phyloP scores from a whole-genome alignment of 2,888 invertebrate genomes.

The Epiblema foenella region DNA sequence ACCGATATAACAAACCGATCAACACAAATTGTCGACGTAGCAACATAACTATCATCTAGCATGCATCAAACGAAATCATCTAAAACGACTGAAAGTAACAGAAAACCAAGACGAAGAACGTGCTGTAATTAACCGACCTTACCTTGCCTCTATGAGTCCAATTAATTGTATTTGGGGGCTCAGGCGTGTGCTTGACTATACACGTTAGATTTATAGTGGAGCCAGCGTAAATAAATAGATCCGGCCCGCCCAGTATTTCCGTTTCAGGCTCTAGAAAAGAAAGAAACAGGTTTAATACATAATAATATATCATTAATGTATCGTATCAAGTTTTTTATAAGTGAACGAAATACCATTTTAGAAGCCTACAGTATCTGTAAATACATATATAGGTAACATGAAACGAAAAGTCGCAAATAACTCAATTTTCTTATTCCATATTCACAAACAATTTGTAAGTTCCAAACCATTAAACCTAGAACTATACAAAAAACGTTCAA shows the following conservation, averaged over 20 bases:
- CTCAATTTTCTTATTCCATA: not conserved
- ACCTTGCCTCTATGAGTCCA: slow-evolving; percentile 94
- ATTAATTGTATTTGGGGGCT: slow-evolving; percentile 92
- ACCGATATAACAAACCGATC: too few species aligned
- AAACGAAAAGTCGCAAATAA: not conserved
- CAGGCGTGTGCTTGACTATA: slow-evolving; percentile 92
- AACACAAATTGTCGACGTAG: too few species aligned
- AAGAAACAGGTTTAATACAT: slow-evolving; percentile 11
- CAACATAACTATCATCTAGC: too few species aligned
- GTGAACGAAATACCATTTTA: not conserved
- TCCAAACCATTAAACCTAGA: not conserved
- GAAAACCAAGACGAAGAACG: slow-evolving; percentile 16
- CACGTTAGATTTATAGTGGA: slow-evolving; percentile 96
- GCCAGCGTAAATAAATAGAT: slow-evolving; percentile 93
- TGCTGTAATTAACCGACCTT: slow-evolving; percentile 53
- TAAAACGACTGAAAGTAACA: slow-evolving; percentile 5
- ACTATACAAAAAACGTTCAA: slow-evolving; percentile 33
- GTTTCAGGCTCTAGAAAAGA: slow-evolving; percentile 89
- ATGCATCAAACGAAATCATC: slow-evolving; percentile 8
- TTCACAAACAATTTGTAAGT: not conserved
- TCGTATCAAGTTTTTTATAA: not conserved
- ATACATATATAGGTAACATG: slow-evolving; percentile 2
- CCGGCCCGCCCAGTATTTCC: slow-evolving; percentile 91
- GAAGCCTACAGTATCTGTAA: slow-evolving; percentile 44
- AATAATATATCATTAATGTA: not conserved